Evolutionary conservation across 2,113 vertebrate species (phyloP).

Genomic region (Sturnus vulgaris): DNA sequence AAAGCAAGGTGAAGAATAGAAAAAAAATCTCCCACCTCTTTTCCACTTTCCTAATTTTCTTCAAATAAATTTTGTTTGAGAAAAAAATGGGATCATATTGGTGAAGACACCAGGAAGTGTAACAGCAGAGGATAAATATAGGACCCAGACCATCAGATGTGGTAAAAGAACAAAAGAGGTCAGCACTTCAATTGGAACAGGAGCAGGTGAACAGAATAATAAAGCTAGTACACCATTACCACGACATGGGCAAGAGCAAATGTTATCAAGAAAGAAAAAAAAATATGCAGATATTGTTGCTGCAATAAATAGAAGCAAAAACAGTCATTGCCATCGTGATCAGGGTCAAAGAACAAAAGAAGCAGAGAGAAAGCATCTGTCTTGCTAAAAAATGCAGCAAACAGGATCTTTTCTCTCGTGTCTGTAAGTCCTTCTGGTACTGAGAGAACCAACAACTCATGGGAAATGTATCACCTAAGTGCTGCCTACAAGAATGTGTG

Average conservation of each 20-base stretch:
- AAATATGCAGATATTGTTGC: not conserved
- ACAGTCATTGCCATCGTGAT: not conserved
- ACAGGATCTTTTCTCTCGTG: not conserved
- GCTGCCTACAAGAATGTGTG: not conserved
- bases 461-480: not conserved
- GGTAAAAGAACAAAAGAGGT: not conserved
- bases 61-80: not conserved
- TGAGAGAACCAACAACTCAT: not conserved
- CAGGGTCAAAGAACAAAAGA: not conserved
- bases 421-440: not conserved
- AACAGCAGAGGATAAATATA: not conserved
- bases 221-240: not conserved
- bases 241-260: fast-evolving
- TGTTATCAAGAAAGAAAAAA: not conserved
- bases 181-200: not conserved
- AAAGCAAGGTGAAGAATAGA: not conserved
- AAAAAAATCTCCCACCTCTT: not conserved
- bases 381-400: not conserved
- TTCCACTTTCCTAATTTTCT: not conserved
- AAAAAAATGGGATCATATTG: not conserved
- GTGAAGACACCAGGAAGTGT: not conserved
- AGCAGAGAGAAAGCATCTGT: not conserved
- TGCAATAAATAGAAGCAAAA: not conserved
- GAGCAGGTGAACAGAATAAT: not conserved
- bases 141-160: not conserved